Percentiles rank a stretch among this genome's conserved stretches.
These are phyloP conservation scores for Pandemis cinnamomeana DNA, from an alignment of 2,888 invertebrate species.

Conservation along the genomic window DNA sequence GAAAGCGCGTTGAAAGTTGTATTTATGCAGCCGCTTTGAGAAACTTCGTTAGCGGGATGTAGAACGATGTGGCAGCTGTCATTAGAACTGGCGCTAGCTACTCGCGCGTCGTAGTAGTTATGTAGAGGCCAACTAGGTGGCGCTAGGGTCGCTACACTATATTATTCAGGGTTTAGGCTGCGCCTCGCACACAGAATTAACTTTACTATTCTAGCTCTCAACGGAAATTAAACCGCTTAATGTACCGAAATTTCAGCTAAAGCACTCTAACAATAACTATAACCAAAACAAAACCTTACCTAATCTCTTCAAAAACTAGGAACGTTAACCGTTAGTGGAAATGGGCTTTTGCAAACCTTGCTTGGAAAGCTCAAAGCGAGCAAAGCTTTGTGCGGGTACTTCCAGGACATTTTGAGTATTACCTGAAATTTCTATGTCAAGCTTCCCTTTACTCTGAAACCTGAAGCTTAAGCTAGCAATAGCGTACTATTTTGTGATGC, in stretches of 20 bases:
- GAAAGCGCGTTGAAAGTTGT: too few species aligned
- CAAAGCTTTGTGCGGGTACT: not conserved
- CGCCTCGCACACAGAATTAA: not conserved
- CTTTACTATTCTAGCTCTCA: not conserved
- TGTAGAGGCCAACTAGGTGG: too few species aligned
- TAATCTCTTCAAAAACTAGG: not conserved
- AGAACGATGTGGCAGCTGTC: too few species aligned
- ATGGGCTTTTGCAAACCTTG: not conserved
- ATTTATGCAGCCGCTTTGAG: too few species aligned
- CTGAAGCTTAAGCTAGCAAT: not conserved
- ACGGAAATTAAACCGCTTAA: not conserved
- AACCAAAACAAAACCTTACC: not conserved
- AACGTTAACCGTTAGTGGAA: not conserved
- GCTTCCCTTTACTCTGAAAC: not conserved
- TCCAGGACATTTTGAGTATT: not conserved
- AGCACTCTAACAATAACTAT: not conserved
- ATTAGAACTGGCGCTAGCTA: too few species aligned
- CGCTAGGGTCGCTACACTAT: not conserved
- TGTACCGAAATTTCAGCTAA: not conserved
- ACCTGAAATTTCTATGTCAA: not conserved
- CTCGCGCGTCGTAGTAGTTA: too few species aligned
- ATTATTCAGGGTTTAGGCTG: not conserved
- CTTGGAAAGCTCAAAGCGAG: not conserved
- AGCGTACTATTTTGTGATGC: too few species aligned
- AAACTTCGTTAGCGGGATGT: too few species aligned